Evolutionary conservation across 2,888 invertebrate species (phyloP).

Genomic region (Dynastes maya): DNA sequence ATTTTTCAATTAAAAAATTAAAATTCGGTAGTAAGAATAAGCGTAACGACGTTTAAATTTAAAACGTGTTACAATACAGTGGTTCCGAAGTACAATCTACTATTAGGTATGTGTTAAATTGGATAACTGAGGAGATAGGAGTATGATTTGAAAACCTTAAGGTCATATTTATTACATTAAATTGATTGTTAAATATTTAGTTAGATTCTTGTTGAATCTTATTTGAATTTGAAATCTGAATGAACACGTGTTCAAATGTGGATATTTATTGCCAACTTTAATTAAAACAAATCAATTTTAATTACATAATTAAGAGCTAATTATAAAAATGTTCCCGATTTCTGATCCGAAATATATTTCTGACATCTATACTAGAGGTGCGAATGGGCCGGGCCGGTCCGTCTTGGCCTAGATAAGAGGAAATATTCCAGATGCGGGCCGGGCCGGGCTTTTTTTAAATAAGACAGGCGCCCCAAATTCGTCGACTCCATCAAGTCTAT

Average conservation of each 20-base stretch:
- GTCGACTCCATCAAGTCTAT: no score
- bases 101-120: constrained; percentile 11
- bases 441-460: no score
- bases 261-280: constrained; percentile 4
- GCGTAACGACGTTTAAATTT: not conserved
- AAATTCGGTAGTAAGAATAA: not conserved
- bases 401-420: no score
- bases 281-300: not conserved
- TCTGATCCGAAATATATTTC: no score
- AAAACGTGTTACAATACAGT: constrained; percentile 12
- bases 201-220: not conserved
- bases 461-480: no score
- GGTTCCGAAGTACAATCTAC: constrained; percentile 17
- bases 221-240: not conserved
- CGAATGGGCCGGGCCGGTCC: no score
- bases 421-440: no score
- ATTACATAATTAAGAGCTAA: no score
- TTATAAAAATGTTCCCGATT: no score
- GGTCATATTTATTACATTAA: constrained; percentile 37
- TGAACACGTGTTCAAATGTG: not conserved
- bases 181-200: not conserved
- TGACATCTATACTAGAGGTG: no score
- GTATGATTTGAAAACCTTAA: not conserved
- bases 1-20: constrained; percentile 56
- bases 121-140: not conserved